These are phyloP conservation scores for Brachyistius frenatus DNA, from an alignment of 2,113 vertebrate genomes.

Conservation along the genomic window DNA sequence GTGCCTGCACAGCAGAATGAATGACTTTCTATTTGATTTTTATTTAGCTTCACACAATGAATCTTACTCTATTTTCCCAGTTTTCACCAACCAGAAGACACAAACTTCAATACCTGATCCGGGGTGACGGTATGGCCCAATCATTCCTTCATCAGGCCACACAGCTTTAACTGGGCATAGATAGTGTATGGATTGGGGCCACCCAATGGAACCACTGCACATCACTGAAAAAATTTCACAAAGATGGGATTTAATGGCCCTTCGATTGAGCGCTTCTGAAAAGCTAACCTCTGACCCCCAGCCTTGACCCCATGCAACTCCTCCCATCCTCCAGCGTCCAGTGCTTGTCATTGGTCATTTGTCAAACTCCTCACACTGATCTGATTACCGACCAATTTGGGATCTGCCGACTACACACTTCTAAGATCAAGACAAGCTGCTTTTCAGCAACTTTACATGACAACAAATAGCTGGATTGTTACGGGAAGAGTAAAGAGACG, in stretches of 20 bases:
- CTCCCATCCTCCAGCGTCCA: slow-evolving; percentile 76
- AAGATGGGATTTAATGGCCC: slow-evolving; percentile 83
- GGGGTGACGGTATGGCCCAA: not conserved
- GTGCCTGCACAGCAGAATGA: not conserved
- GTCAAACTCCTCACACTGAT: slow-evolving; percentile 79
- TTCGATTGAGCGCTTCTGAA: slow-evolving; percentile 82
- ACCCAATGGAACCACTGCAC: slow-evolving; percentile 45
- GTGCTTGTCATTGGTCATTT: slow-evolving; percentile 81
- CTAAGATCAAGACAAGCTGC: slow-evolving; percentile 66
- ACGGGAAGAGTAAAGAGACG: slow-evolving; percentile 35
- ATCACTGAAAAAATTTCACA: slow-evolving; percentile 69
- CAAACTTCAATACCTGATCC: not conserved
- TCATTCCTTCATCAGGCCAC: slow-evolving; percentile 16
- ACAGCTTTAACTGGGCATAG: slow-evolving; percentile 5
- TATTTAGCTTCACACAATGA: not conserved
- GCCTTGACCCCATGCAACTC: slow-evolving; percentile 68
- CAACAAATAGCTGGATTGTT: slow-evolving; percentile 76
- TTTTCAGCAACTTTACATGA: slow-evolving; percentile 77
- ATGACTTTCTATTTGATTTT: not conserved
- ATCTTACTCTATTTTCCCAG: not conserved
- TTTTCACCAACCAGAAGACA: not conserved
- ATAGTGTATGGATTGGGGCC: slow-evolving; percentile 2
- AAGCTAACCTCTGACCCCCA: slow-evolving; percentile 79
- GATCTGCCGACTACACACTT: slow-evolving; percentile 78
- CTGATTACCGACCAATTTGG: slow-evolving; percentile 81